Evolutionary conservation across 2,113 vertebrate genomes (phyloP).

Genomic region (Anguilla rostrata): DNA sequence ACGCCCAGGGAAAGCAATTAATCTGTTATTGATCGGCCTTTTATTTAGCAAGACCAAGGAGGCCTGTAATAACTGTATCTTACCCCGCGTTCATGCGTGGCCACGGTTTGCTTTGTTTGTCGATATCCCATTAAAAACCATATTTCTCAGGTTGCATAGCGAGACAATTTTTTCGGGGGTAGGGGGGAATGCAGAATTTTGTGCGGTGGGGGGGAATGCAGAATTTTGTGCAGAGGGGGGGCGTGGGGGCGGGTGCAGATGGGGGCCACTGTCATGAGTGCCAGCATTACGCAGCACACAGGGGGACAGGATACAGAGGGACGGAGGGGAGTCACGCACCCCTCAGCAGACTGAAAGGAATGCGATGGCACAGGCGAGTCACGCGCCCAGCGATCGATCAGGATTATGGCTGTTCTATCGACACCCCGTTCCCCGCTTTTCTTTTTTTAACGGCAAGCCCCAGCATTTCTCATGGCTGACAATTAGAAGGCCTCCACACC

Average conservation of each 20-base stretch:
- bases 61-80: slow-evolving; percentile 32
- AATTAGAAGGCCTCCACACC: slow-evolving; percentile 39
- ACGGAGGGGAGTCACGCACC: slow-evolving; percentile 4
- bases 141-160: slow-evolving; percentile 23
- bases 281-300: neutral
- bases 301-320: neutral
- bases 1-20: slow-evolving; percentile 35
- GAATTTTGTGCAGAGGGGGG: neutral
- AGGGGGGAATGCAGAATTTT: neutral
- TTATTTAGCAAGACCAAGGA: slow-evolving; percentile 25
- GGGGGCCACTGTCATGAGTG: neutral
- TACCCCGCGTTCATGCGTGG: slow-evolving; percentile 16
- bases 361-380: neutral
- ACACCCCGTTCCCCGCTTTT: slow-evolving; percentile 3
- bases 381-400: slow-evolving; percentile 24
- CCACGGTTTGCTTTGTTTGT: slow-evolving; percentile 30
- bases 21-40: slow-evolving; percentile 32
- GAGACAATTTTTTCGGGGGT: neutral
- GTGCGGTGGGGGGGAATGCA: neutral
- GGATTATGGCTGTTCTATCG: slow-evolving; percentile 30
- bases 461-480: slow-evolving; percentile 52
- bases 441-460: slow-evolving; percentile 34
- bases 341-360: slow-evolving; percentile 6
- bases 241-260: neutral
- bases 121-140: slow-evolving; percentile 36